phyloP scores from a whole-genome alignment of 2,888 invertebrate genomes.

The Nephrocerus scutellatus region DNA sequence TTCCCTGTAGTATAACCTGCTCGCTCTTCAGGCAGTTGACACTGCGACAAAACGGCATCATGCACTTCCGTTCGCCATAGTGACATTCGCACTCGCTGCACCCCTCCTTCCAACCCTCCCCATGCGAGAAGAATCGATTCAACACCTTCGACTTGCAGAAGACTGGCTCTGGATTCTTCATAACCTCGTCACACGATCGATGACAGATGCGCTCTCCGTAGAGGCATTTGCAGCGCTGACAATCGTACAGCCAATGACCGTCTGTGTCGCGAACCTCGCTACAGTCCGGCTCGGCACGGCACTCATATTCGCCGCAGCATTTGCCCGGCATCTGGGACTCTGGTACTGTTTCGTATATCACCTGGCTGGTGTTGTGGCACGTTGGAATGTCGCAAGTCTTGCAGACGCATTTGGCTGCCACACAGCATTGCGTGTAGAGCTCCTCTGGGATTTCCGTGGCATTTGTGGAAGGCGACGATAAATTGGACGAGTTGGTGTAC shows the following conservation, averaged over 20 bases:
- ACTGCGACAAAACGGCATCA: constrained; percentile 36
- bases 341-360: constrained; percentile 35
- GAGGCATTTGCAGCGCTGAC: constrained; percentile 39
- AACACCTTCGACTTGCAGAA: constrained; percentile 36
- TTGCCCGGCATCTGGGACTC: constrained; percentile 43
- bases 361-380: constrained; percentile 32
- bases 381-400: constrained; percentile 41
- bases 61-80: constrained; percentile 39
- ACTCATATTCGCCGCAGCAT: constrained; percentile 51
- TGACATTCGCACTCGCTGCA: constrained; percentile 42
- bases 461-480: too few relatives aligned
- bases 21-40: constrained; percentile 36
- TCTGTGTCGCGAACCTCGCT: constrained; percentile 31
- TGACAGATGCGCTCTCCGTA: constrained; percentile 38
- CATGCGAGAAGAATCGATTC: constrained; percentile 37
- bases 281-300: constrained; percentile 45
- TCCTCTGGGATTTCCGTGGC: constrained; percentile 28
- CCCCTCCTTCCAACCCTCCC: constrained; percentile 41
- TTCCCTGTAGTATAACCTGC: constrained; percentile 35
- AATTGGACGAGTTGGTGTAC: constrained; percentile 19
- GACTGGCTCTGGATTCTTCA: constrained; percentile 29
- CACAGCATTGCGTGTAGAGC: constrained; percentile 37
- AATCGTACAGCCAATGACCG: constrained; percentile 37
- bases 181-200: constrained; percentile 39
- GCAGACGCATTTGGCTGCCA: constrained; percentile 40